Percentiles rank a stretch among this genome's conserved stretches.
These are phyloP conservation scores for Anolis carolinensis DNA, from an alignment of 2,113 vertebrate species.

Conservation along the genomic window DNA sequence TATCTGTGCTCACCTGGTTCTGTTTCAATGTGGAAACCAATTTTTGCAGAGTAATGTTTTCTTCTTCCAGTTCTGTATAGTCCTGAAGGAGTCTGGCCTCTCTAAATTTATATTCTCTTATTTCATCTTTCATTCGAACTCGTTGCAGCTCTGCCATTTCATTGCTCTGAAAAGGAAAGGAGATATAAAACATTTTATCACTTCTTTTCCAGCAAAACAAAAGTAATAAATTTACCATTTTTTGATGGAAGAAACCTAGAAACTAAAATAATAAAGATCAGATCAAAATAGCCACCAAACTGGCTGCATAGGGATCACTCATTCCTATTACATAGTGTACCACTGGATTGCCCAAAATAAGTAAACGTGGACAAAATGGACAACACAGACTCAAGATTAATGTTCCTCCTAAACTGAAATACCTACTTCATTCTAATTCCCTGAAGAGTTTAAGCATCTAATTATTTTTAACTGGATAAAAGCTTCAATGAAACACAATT, in stretches of 20 bases:
- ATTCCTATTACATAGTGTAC: conserved; percentile 1
- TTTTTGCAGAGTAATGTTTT: conserved; percentile 97
- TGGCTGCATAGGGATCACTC: not conserved
- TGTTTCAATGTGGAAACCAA: conserved; percentile 93
- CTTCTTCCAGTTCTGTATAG: conserved; percentile 96
- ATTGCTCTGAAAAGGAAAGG: conserved; percentile 79
- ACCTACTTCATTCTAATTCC: not conserved
- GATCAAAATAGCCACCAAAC: conserved; percentile 13
- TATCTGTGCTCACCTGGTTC: conserved; percentile 84
- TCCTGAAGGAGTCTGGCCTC: conserved; percentile 93
- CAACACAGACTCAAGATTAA: conserved; percentile 35
- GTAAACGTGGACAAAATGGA: not conserved
- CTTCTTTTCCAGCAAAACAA: not conserved
- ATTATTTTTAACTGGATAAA: conserved; percentile 29
- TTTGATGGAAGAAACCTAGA: not conserved
- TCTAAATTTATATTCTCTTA: conserved; percentile 92
- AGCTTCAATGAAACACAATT: conserved; percentile 32
- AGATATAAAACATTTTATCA: not conserved
- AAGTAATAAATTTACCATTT: not conserved
- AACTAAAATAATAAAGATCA: not conserved
- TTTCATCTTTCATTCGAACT: conserved; percentile 91
- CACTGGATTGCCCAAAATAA: conserved; percentile 14
- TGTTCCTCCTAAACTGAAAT: conserved; percentile 33
- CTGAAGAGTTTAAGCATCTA: conserved; percentile 21
- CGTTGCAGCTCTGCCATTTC: conserved; percentile 94